These are phyloP conservation scores for Heterohyrax brucei DNA, from an alignment of 2,797 vertebrate genomes.

Conservation along the genomic window DNA sequence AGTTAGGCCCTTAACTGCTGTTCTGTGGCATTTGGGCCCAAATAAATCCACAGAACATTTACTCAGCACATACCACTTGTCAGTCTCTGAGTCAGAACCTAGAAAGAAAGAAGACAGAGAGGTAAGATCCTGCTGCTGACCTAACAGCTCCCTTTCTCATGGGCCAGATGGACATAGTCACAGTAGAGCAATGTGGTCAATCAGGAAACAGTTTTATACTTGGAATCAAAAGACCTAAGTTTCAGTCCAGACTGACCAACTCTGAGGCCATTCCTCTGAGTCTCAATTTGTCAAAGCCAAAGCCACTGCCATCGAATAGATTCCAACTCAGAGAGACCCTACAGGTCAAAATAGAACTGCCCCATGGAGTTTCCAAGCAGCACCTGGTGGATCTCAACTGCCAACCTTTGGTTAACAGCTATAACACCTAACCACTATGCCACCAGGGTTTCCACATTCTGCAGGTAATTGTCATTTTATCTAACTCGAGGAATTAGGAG, in stretches of 20 bases:
- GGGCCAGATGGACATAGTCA: background rate
- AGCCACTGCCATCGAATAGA: too few relatives aligned
- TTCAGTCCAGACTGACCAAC: conserved; percentile 18
- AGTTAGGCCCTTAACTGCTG: background rate
- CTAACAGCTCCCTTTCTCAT: background rate
- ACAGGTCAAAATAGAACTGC: too few relatives aligned
- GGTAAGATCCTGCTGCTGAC: background rate
- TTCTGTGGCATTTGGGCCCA: background rate
- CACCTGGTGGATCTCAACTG: too few relatives aligned
- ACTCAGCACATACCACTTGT: background rate
- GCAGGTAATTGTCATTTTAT: background rate
- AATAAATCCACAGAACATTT: background rate
- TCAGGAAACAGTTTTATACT: background rate
- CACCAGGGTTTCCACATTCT: background rate
- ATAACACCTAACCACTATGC: too few relatives aligned
- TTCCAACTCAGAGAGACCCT: too few relatives aligned
- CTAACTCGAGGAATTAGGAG: background rate
- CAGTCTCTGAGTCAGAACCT: background rate
- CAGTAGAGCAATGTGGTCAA: background rate
- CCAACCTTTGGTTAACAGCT: too few relatives aligned
- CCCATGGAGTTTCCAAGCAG: too few relatives aligned
- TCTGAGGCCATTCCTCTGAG: background rate
- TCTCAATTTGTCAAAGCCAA: background rate
- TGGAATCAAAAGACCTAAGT: background rate
- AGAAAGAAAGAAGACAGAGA: background rate